Base-by-base conservation (phyloP, 2,888 invertebrate genomes). In the Leucoma salicis region DNA sequence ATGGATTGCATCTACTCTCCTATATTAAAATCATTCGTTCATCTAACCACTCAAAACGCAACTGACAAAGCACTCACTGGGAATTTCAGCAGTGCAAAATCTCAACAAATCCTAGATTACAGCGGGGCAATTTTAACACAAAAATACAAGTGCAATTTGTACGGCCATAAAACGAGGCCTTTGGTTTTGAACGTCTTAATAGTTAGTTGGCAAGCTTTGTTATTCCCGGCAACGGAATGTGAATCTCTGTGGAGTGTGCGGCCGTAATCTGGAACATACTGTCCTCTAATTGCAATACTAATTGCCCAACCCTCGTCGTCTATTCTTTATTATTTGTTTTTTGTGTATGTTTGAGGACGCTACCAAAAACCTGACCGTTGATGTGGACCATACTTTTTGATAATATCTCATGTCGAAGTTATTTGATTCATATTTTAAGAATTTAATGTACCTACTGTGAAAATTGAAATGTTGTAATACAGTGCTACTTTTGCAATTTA, bases 221-320 rank as follows among this genome's bases (percentile, higher is more conserved):
- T 82, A 77, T 73, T 79, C 72, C 64, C 70, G 62, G 66, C 72
- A 70, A 70, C 62, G 69, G 80, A 76, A 78, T 78, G 82, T 70
- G 81, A 81, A 77, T 78, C 75, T 77, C 70, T 68, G 78, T 71
- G 73, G 74, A 70, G 70, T 62, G 72, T 70, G 76, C 66, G 79
- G 77, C 66, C 70, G 87, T 86, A 88, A 89, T 88, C 85, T 83
- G 75, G 78, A 72, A 87, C 89, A 86, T 74, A 87, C 86, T 88
- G 89, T 82, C 86, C 86, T 76, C 84, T 88, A 89, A 90, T 89
- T 89, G 89, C 82, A 80, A 79, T 74, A 76, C 85, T 89, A 87
- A 90, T 90, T 89, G 85, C 73, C 74, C 74, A 70, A 62, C 63
- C 55, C 60, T 58, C 53, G 35, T 42, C 51, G 52, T 52, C 73